These are phyloP conservation scores for Megaleporinus macrocephalus DNA, from an alignment of 2,113 vertebrate genomes.

Conservation along the genomic window DNA sequence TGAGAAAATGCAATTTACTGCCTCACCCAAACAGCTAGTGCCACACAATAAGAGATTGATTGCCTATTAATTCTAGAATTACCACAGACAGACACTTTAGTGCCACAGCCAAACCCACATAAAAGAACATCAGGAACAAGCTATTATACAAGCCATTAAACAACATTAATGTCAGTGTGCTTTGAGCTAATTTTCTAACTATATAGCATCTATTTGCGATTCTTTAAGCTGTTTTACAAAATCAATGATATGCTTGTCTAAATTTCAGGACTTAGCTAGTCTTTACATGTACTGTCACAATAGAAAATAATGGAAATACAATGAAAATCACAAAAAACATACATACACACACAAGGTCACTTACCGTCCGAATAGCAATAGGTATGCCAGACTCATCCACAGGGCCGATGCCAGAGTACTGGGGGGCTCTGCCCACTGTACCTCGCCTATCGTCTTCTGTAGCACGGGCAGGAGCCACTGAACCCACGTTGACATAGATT, in stretches of 20 bases:
- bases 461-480: constrained; percentile 77
- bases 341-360: constrained; percentile 45
- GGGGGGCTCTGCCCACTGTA: constrained; percentile 82
- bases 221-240: too few relatives aligned
- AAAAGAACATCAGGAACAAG: neutral
- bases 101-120: neutral
- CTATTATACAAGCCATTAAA: neutral
- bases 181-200: neutral
- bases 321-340: neutral
- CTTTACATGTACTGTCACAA: neutral
- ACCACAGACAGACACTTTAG: constrained; percentile 16
- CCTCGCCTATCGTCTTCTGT: constrained; percentile 84
- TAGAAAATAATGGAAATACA: too few relatives aligned
- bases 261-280: neutral
- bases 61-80: constrained; percentile 48
- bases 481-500: constrained; percentile 37
- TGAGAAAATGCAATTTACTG: constrained; percentile 34
- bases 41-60: constrained; percentile 35
- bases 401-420: constrained; percentile 85
- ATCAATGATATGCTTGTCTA: neutral
- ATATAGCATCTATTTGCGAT: too few relatives aligned
- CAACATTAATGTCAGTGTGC: neutral
- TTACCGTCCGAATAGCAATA: constrained; percentile 86
- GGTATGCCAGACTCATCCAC: constrained; percentile 88
- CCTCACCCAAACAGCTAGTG: neutral